phyloP scores from a whole-genome alignment of 2,888 invertebrate genomes.

The Acanthosepion lycidas region DNA sequence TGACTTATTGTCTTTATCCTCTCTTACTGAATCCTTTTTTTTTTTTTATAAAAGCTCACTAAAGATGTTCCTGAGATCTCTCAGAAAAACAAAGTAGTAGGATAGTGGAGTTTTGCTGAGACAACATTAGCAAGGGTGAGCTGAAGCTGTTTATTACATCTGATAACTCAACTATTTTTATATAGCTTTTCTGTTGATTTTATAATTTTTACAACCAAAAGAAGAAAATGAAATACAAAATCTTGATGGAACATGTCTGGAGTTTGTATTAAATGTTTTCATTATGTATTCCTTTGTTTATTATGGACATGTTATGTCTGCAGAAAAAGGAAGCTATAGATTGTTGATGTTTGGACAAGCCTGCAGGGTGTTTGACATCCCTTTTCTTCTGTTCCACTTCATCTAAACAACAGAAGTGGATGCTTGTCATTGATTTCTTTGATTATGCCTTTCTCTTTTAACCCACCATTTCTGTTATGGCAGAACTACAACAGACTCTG shows the following conservation, averaged over 20 bases:
- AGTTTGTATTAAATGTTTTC: not conserved
- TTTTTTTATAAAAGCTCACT: not conserved
- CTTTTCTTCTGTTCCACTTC: not conserved
- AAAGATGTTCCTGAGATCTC: not conserved
- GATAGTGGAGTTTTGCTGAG: not conserved
- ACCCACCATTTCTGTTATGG: not conserved
- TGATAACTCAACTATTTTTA: not conserved
- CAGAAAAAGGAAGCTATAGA: not conserved
- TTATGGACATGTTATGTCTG: not conserved
- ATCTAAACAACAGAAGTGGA: not conserved
- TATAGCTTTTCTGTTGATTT: not conserved
- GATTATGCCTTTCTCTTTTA: not conserved
- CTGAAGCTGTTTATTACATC: not conserved
- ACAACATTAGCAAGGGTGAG: not conserved
- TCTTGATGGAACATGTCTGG: not conserved
- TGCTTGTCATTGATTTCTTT: conserved; percentile 6
- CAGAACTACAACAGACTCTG: not conserved
- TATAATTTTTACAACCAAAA: not conserved
- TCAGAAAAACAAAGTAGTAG: not conserved
- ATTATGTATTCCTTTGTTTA: not conserved
- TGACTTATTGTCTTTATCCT: not conserved
- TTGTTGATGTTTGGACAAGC: not conserved
- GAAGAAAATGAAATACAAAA: not conserved
- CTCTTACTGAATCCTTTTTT: not conserved
- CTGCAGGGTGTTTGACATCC: not conserved